A percentile compares a stretch with the other conserved stretches of the same genome.
Conservation (phyloP, 2,113 vertebrate genomes). For the Rhynchomys soricoides region DNA sequence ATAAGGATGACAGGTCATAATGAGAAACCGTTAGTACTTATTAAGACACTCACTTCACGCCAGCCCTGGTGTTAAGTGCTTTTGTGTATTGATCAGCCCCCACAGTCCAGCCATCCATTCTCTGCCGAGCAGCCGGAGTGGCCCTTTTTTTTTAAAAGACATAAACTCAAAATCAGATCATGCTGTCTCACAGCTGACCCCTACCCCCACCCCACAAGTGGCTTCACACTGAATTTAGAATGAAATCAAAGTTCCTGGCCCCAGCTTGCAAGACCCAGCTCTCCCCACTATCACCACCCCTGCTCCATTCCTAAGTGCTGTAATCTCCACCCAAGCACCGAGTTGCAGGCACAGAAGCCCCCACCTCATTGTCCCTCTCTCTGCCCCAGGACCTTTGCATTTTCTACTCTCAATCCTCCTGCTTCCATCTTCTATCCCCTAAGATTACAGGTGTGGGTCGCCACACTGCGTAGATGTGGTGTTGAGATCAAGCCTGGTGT, state of each 20-base stretch:
- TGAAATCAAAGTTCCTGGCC: slow-evolving; percentile 51
- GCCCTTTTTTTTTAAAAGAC: slow-evolving; percentile 78
- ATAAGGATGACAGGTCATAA: slow-evolving; percentile 69
- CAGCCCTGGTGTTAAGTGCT: slow-evolving; percentile 75
- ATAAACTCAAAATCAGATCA: slow-evolving; percentile 73
- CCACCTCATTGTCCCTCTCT: background rate
- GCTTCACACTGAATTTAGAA: slow-evolving; percentile 49
- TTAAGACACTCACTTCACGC: slow-evolving; percentile 67
- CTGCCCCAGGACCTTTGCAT: slow-evolving; percentile 54
- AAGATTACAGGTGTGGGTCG: background rate
- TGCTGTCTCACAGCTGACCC: slow-evolving; percentile 53
- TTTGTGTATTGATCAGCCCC: slow-evolving; percentile 66
- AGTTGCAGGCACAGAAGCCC: background rate
- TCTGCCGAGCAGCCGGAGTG: slow-evolving; percentile 43
- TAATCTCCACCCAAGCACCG: background rate
- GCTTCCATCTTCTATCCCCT: no score
- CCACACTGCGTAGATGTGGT: background rate
- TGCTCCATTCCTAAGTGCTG: background rate
- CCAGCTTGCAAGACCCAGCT: background rate
- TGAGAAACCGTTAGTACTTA: slow-evolving; percentile 74
- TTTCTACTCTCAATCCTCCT: background rate
- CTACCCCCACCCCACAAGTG: slow-evolving; percentile 19
- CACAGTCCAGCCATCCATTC: slow-evolving; percentile 50
- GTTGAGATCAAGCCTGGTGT: background rate
- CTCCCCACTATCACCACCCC: background rate